Conservation (phyloP, 2,888 invertebrate species). For the Vesta saturnalis region DNA sequence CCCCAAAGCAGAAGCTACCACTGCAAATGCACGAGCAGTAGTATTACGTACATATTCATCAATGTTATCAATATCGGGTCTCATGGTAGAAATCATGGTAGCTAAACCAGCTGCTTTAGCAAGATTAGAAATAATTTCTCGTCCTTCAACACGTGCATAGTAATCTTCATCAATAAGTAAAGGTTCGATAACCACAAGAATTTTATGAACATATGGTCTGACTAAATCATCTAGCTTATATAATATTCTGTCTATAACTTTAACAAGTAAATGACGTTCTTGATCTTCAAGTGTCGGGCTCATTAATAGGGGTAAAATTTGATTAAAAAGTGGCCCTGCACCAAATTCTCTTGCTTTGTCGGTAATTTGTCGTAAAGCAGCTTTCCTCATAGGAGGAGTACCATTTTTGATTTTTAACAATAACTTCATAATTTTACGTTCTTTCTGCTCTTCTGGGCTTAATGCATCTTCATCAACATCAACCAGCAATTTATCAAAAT, state of each 20-base stretch:
- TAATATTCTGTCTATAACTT: slow-evolving; percentile 97
- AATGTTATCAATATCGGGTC: slow-evolving; percentile 99
- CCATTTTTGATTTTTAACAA: slow-evolving; percentile 99
- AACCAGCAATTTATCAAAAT: slow-evolving; percentile 97
- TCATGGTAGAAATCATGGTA: slow-evolving; percentile 99
- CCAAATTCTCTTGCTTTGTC: slow-evolving; percentile 99
- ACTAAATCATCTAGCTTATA: slow-evolving; percentile 99
- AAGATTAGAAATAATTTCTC: slow-evolving; percentile 98
- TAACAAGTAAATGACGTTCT: slow-evolving; percentile 97
- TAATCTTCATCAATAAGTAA: slow-evolving; percentile 99
- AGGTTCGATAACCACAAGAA: slow-evolving; percentile 98
- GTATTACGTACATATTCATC: slow-evolving; percentile 99
- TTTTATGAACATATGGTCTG: slow-evolving; percentile 99
- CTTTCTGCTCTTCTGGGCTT: slow-evolving; percentile 96
- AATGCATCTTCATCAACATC: slow-evolving; percentile 98
- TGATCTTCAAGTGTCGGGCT: slow-evolving; percentile 99
- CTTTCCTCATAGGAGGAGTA: slow-evolving; percentile 99
- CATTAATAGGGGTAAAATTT: slow-evolving; percentile 99
- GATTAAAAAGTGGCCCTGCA: slow-evolving; percentile 98
- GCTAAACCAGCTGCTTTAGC: slow-evolving; percentile 99
- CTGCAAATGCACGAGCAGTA: slow-evolving; percentile 99
- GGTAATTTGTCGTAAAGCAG: slow-evolving; percentile 96
- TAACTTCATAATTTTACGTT: slow-evolving; percentile 98
- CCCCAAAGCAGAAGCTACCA: slow-evolving; percentile 98
- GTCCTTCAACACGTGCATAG: slow-evolving; percentile 98